Evolutionary conservation across 2,113 vertebrate genomes (phyloP).

Genomic region (western clawed frog (Xenopus tropicalis)): UCB_Xtro_10.0 CM004447.2:161592501-161593000

Average conservation of each 20-base stretch:
- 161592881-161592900: too few species aligned
- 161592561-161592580: slow-evolving; percentile 95
- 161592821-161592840: too few species aligned
- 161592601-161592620: slow-evolving; percentile 96
- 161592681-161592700: slow-evolving; percentile 12
- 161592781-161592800: fast-evolving
- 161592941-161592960: too few species aligned
- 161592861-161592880: not conserved
- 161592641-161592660: slow-evolving; percentile 96
- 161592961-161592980: fast-evolving
- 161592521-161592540: slow-evolving; percentile 94
- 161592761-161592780: fast-evolving
- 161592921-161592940: fast-evolving
- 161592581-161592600: slow-evolving; percentile 93
- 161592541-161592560: slow-evolving; percentile 93
- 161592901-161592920: not conserved
- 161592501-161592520: slow-evolving; percentile 97
- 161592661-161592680: slow-evolving; percentile 93
- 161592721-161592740: too few species aligned
- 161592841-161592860: fast-evolving
- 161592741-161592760: not conserved
- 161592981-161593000: not conserved
- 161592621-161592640: slow-evolving; percentile 92
- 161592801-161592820: not conserved
- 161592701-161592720: too few species aligned